Evolutionary conservation across 2,888 invertebrate species (phyloP), one percentile per base, ranked within the genome.

Genomic region (Tipula vernalis): DNA sequence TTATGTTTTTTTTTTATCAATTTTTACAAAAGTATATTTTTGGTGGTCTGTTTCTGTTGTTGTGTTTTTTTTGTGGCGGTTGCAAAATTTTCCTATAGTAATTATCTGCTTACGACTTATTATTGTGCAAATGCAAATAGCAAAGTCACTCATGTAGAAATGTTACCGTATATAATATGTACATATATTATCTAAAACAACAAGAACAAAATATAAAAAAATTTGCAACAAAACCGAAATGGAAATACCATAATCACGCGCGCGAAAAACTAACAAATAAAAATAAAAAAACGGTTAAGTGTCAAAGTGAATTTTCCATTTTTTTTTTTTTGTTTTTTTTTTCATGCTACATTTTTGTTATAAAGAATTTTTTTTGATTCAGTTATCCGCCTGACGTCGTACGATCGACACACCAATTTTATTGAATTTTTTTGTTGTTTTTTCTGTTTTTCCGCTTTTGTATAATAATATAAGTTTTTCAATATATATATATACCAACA

Each of bases 351-450:
- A 39, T 84, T 84, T 84, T 84, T 84, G 41, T 36, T 84, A 84
- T 84, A 28, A 10, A 13, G 71, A 71, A 71, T 28, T 28, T 28
- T 71, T 84, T 84, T 84, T 84, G 84, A 84, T 84, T 84, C 84
- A 84, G 84, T 84, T 84, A 84, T 84, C 84, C 84, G 84, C 84
- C 84, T 84, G 84, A 84, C 84, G 84, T 84, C 41, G 84, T 84
- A 84, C 84, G 84, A 84, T 84, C 84, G 84, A 84, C 84, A 84
- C 84, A 84, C 41, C 18, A 71, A 28, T 71, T 71, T 71, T 28
- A 71, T 84, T 41, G 84, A 13, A 84, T 84, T 39, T 36, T 84
- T 84, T 84, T 84, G 36, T 84, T 84, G 36, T 39, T 28, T 71
- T 71, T 71, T 71, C 71, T 8, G 71, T 71, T 71, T 71, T 71